Evolutionary conservation across 2,797 vertebrate genomes (phyloP).

Genomic region (Helostoma temminkii): DNA sequence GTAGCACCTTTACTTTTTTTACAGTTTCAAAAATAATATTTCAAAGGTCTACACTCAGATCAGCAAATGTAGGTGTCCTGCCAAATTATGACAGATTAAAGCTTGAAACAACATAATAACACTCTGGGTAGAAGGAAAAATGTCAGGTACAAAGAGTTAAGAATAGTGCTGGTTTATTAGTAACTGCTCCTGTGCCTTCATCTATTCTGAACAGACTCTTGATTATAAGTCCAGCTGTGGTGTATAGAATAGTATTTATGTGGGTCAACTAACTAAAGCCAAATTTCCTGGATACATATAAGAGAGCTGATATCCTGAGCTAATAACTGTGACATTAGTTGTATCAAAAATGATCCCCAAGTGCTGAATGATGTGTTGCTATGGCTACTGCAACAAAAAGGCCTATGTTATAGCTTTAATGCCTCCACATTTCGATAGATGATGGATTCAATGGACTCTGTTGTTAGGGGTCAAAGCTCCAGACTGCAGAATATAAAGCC

Average conservation of each 20-base stretch:
- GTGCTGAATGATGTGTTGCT: conserved; percentile 23
- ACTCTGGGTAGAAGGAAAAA: background rate
- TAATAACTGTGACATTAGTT: conserved; percentile 12
- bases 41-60: background rate
- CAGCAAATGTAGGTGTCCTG: background rate
- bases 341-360: conserved; percentile 16
- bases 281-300: conserved; percentile 1
- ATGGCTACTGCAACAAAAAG: conserved; percentile 13
- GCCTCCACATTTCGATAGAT: conserved; percentile 8
- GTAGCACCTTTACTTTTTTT: background rate
- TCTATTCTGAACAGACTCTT: background rate
- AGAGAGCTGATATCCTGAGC: background rate
- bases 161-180: background rate
- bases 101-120: background rate
- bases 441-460: background rate
- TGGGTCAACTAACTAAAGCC: background rate
- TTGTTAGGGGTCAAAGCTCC: background rate
- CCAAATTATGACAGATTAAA: background rate
- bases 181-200: background rate
- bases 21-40: background rate
- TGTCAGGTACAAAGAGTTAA: background rate
- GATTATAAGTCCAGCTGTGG: background rate
- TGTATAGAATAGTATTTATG: background rate
- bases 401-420: conserved; percentile 2
- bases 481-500: background rate